A percentile compares a stretch with the other conserved stretches of the same genome.
These are phyloP conservation scores for Rhagoletis pomonella DNA, from an alignment of 1,140 invertebrate genomes.

Conservation along the genomic window DNA sequence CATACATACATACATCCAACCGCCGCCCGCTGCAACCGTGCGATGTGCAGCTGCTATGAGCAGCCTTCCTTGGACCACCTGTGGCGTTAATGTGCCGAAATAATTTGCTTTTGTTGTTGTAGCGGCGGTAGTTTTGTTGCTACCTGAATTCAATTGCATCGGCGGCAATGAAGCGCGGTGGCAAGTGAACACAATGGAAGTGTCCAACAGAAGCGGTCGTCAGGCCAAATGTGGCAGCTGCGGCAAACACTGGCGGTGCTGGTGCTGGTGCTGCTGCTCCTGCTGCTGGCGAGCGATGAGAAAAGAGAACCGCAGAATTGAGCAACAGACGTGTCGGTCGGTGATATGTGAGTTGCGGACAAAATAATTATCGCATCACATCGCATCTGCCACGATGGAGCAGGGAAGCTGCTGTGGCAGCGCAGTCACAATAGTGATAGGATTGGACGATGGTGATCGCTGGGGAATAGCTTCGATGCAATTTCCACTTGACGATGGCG, in stretches of 20 bases:
- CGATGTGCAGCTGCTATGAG: not conserved
- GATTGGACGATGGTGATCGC: slow-evolving; percentile 38
- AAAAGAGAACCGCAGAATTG: not conserved
- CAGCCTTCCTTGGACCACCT: slow-evolving; percentile 35
- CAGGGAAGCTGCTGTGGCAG: not conserved
- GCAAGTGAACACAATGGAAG: slow-evolving; percentile 35
- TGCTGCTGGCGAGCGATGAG: not conserved
- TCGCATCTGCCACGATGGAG: slow-evolving; percentile 15
- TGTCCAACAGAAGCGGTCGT: slow-evolving; percentile 41
- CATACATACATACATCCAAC: too few species aligned
- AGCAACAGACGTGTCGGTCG: slow-evolving; percentile 2
- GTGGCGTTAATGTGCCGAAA: slow-evolving; percentile 53
- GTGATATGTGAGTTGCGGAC: slow-evolving; percentile 52
- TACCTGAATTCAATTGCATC: slow-evolving; percentile 50
- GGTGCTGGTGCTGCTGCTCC: too few species aligned
- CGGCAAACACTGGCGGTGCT: not conserved
- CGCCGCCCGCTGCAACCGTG: too few species aligned
- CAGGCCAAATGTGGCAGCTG: slow-evolving; percentile 33
- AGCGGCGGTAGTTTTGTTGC: not conserved
- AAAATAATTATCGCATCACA: slow-evolving; percentile 47
- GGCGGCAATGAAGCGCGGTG: too few species aligned
- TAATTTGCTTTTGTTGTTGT: not conserved
- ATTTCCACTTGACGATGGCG: not conserved
- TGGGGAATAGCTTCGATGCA: not conserved
- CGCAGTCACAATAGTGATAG: not conserved